Conservation (phyloP, 2,797 vertebrate genomes). For the Halcyon badia region DNA sequence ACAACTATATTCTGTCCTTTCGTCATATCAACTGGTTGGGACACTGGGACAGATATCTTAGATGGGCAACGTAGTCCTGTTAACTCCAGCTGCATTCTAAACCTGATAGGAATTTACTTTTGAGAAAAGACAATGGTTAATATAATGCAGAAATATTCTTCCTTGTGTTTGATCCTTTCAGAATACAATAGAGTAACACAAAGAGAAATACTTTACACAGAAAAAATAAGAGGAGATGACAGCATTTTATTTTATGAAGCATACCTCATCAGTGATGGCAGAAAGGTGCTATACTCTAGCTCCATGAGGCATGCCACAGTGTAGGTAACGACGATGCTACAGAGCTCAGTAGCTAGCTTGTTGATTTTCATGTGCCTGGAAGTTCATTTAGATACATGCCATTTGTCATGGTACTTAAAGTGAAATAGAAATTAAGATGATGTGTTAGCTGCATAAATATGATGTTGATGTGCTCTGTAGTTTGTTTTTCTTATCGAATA, state of each 20-base stretch:
- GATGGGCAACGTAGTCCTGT: background rate
- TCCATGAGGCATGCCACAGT: conserved; percentile 34
- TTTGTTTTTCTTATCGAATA: background rate
- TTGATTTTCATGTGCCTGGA: conserved; percentile 9
- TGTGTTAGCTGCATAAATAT: background rate
- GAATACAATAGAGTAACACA: conserved; percentile 55
- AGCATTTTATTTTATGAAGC: conserved; percentile 61
- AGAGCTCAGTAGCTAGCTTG: conserved; percentile 40
- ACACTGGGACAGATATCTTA: background rate
- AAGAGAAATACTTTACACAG: conserved; percentile 53
- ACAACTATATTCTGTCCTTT: background rate
- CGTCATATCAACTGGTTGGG: background rate
- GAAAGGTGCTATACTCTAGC: conserved; percentile 55
- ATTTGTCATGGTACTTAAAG: background rate
- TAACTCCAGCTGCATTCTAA: background rate
- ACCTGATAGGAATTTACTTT: background rate
- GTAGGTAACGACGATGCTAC: background rate
- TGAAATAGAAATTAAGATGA: background rate
- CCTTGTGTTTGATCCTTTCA: conserved; percentile 59
- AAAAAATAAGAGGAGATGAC: conserved; percentile 65
- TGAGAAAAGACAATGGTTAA: background rate
- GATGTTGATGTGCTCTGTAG: background rate
- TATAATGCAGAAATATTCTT: conserved; percentile 55
- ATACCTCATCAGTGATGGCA: conserved; percentile 55
- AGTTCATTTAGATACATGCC: background rate